Evolutionary conservation across 2,797 vertebrate species (phyloP).

Genomic region (Pagetopsis macropterus): DNA sequence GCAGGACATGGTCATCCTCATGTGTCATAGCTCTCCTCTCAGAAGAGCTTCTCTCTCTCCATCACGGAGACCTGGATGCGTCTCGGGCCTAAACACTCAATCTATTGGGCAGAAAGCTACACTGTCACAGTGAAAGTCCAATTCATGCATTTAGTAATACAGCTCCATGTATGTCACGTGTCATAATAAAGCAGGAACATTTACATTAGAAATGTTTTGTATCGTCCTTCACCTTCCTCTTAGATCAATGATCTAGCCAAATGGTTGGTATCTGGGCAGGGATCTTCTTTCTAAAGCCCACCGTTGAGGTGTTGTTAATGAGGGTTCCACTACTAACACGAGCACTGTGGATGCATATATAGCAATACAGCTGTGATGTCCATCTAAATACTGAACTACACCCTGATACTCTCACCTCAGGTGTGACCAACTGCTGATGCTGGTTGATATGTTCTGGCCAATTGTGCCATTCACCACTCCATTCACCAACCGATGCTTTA

Average conservation of each 20-base stretch:
- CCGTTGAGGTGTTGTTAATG: too few species aligned
- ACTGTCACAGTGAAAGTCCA: slow-evolving; percentile 14
- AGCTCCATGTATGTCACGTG: slow-evolving; percentile 1
- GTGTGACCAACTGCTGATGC: neutral
- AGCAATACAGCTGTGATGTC: too few species aligned
- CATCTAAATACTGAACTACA: too few species aligned
- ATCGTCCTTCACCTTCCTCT: neutral
- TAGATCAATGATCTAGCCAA: neutral
- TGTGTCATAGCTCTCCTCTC: slow-evolving; percentile 46
- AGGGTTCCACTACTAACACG: too few species aligned
- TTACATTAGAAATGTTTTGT: neutral
- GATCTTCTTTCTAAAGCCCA: neutral
- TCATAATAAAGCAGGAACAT: neutral
- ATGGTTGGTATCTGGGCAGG: neutral
- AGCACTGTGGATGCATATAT: too few species aligned
- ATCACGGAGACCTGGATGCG: slow-evolving; percentile 58
- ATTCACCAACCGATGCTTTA: neutral
- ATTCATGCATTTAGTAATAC: slow-evolving; percentile 19
- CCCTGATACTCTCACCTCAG: neutral
- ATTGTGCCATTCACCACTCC: neutral
- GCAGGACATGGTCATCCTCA: slow-evolving; percentile 39
- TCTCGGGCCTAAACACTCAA: slow-evolving; percentile 39
- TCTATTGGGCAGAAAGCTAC: slow-evolving; percentile 31
- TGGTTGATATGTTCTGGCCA: neutral
- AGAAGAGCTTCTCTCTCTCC: slow-evolving; percentile 45